Conservation (phyloP, 2,113 vertebrate genomes). For the Zapornia atra region DNA sequence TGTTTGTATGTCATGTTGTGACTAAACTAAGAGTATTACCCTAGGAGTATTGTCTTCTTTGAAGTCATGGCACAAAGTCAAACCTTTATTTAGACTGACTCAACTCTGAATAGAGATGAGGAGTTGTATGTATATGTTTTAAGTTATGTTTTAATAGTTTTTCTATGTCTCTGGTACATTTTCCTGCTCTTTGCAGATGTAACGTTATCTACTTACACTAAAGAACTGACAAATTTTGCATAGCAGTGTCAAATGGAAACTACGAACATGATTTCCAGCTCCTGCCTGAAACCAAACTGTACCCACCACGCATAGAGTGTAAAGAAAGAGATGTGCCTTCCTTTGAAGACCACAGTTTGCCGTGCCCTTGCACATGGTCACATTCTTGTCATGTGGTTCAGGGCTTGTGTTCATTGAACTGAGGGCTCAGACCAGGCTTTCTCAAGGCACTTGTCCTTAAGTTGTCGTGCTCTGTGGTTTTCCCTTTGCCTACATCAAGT, state of each 20-base stretch:
- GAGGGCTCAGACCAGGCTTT: background rate
- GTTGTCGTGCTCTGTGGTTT: background rate
- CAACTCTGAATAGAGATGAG: background rate
- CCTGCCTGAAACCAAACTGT: background rate
- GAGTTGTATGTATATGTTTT: background rate
- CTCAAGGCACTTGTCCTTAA: background rate
- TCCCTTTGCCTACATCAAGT: background rate
- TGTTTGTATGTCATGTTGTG: background rate
- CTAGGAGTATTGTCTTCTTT: background rate
- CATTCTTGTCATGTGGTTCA: accelerated
- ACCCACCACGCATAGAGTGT: background rate
- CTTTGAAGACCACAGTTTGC: background rate
- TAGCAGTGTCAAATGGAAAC: background rate
- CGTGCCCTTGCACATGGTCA: background rate
- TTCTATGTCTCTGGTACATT: background rate
- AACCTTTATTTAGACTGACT: background rate
- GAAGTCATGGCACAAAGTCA: background rate
- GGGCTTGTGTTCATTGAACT: background rate
- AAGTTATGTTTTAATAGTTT: background rate
- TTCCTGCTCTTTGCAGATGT: background rate
- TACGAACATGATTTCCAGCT: background rate
- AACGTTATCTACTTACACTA: background rate
- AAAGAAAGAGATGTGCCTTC: background rate
- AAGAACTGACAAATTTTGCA: background rate
- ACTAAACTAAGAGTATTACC: background rate